Base-by-base conservation (phyloP, 37 sponge, comb jelly and placozoan genomes). In the Oscarella lobularis region DNA sequence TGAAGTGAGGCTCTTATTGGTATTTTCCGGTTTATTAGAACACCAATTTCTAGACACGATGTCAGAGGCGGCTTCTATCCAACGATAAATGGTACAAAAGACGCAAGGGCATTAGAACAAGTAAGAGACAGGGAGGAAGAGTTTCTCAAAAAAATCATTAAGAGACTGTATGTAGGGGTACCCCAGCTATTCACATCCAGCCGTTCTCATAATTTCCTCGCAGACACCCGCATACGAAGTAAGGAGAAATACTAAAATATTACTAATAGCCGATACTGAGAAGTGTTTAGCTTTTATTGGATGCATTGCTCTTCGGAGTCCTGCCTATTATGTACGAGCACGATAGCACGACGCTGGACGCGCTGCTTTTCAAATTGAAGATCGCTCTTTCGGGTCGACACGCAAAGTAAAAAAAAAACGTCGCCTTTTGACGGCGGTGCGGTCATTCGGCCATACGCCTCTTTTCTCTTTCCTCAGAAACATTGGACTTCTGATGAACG, bases 271-370 rank as follows among this genome's bases (percentile, higher is more conserved):
- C 71, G 35, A 29, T 5, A 68, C 71, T 68, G 31, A 29, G 6
- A 20, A 68, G n/a, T 68, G 6, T 68, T 31, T 68, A 68, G 71
- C 29, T 68, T 31, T 34, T 68, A 4, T 34, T 68, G 6, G 71
- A 68, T 4, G 71, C n/a, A n/a, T 68, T 68, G 29, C 6, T 68
- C 5, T 68, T 68, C 31, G 71, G 71, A n/a, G 71, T 68, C 6
- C 71, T 68, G 71, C 71, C 71, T 68, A 4, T 68, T 14, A 20
- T 68, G n/a, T 68, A 68, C 29, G 71, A 68, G n/a, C 31, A 68
- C 29, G 71, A 68, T 14, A 20, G n/a, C 6, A 68, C n/a, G n/a
- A 68, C 71, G n/a, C 6, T 68, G 6, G 71, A 68, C 4, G 6
- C 71, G 31, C 29, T 68, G 71, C n/a, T 68, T 31, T 5, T n/a